phyloP scores from a whole-genome alignment of 2,888 invertebrate genomes.

The Drosophila paucipuncta region DNA sequence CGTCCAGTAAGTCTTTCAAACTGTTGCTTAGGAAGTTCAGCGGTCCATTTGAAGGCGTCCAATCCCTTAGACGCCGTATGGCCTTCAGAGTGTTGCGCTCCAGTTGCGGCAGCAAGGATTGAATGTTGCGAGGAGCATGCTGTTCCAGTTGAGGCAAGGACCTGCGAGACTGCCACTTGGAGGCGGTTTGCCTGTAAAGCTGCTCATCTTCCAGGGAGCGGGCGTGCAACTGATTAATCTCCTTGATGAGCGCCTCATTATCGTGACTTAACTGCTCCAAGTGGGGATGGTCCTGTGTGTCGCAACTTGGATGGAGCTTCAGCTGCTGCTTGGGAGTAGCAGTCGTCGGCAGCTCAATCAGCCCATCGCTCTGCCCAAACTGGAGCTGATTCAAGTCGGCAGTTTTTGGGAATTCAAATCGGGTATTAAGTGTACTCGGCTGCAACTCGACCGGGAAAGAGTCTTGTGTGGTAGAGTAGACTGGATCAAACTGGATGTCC shows the following conservation, averaged over 20 bases:
- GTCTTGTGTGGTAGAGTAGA: background rate
- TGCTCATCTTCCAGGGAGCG: conserved; percentile 22
- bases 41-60: conserved; percentile 27
- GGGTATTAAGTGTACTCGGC: background rate
- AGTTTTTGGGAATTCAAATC: background rate
- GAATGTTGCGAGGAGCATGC: background rate
- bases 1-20: conserved; percentile 30
- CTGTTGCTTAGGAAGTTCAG: conserved; percentile 40
- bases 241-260: conserved; percentile 26
- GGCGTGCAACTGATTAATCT: conserved; percentile 27
- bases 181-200: background rate
- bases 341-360: background rate
- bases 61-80: conserved; percentile 38
- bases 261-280: conserved; percentile 1
- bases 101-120: background rate
- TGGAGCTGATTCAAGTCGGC: background rate
- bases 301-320: too few relatives aligned
- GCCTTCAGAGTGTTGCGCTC: conserved; percentile 27
- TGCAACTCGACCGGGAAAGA: background rate
- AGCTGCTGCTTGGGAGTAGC: background rate
- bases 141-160: background rate
- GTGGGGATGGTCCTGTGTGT: background rate
- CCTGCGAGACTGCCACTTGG: conserved; percentile 2
- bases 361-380: background rate
- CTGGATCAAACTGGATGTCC: background rate